Base-by-base conservation (phyloP, 2,888 invertebrate genomes). In the Eupeodes luniger region DNA sequence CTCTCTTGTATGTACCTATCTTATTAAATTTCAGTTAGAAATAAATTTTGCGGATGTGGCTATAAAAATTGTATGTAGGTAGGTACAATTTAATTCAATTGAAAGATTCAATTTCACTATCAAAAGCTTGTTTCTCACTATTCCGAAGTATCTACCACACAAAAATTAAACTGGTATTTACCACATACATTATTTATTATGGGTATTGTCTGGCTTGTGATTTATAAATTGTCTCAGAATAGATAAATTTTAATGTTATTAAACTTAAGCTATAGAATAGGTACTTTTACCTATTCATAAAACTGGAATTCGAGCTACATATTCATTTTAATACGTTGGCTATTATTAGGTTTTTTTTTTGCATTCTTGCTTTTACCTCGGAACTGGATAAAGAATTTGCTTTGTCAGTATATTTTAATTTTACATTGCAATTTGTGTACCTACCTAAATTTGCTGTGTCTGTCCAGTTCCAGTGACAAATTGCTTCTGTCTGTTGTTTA, bases 11-110 rank as follows among this genome's bases (percentile, higher is more conserved):
- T 61, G 40, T 16, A 61, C n/a, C 59, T 59, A 61, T 40, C 59
- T 59, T 6, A 61, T 3, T 12, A 47, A 27, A 14, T 40, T 5
- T 40, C 40, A 6, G 6, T 14, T 57, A 34, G 12, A 57, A 57
- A 57, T 34, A 5, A 6, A 57, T 27, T 27, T 57, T 57, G 57
- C 57, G 27, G 57, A 57, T 57, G 57, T 57, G 27, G 57, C 57
- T 57, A 27, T 19, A 57, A 19, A 57, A 19, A 10, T 4, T 55
- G 5, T 2, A 5, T 27, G 4, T 19, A 19, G 1, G 19, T 27
- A 27, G 27, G 27, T 5, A 27, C 57, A 34, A 57, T 57, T 34
- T 27, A 14, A 57, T 57, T 57, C 14, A 57, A 57, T 57, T 57
- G 27, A 34, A 57, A 57, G 14, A 57, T 34, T 57, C 0, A 57